phyloP scores from a whole-genome alignment of 2,888 invertebrate species.

The Lycophotia porphyrea region DNA sequence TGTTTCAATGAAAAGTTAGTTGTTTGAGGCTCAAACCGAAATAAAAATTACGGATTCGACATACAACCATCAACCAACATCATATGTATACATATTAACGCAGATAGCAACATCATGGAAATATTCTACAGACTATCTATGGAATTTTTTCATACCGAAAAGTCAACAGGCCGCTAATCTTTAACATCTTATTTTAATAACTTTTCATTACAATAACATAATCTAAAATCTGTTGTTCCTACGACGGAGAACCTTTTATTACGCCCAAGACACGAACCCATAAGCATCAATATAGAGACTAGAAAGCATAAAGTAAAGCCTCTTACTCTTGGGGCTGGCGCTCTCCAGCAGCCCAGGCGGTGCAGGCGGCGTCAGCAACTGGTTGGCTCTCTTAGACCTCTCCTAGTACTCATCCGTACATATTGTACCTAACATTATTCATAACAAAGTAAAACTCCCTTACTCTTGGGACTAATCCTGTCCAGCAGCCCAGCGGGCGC shows the following conservation, averaged over 20 bases:
- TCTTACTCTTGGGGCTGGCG: conserved; percentile 69
- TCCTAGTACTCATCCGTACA: conserved; percentile 90
- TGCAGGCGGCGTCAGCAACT: conserved; percentile 81
- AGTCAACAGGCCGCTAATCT: background rate
- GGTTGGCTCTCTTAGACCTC: conserved; percentile 84
- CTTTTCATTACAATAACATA: background rate
- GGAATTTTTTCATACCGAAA: too few relatives aligned
- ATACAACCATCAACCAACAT: background rate
- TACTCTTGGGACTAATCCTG: conserved; percentile 80
- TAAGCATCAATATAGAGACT: background rate
- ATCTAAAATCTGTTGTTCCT: background rate
- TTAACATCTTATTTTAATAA: background rate
- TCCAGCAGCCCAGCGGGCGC: conserved; percentile 72
- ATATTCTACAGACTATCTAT: background rate
- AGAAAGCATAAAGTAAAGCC: background rate
- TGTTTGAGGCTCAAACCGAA: background rate
- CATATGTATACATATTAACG: background rate
- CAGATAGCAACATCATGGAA: background rate
- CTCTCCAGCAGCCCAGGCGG: conserved; percentile 71
- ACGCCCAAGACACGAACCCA: background rate
- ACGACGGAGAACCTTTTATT: background rate
- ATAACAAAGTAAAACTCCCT: background rate
- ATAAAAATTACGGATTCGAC: background rate
- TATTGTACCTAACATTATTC: too few relatives aligned
- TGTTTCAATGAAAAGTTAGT: background rate